Evolutionary conservation across 2,888 invertebrate species (phyloP).

Genomic region (Eilema griseolum): DNA sequence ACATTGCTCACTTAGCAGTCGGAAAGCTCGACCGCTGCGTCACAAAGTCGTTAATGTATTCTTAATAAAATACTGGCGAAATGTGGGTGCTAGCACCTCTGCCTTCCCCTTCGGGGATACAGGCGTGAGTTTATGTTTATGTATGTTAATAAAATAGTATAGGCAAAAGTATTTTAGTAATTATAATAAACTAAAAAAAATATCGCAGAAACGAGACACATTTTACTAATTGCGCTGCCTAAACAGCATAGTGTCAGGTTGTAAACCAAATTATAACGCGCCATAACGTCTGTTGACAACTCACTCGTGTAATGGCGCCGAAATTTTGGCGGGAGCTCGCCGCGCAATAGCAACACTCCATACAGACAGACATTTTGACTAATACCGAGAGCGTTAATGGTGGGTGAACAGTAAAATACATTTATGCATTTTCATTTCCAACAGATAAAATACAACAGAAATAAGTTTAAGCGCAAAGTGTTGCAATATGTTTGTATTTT

Average conservation of each 20-base stretch:
- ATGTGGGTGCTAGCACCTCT: too few relatives aligned
- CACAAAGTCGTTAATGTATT: too few relatives aligned
- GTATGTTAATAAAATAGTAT: too few relatives aligned
- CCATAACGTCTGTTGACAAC: conserved; percentile 82
- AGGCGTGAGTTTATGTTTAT: too few relatives aligned
- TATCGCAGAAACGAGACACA: conserved; percentile 22
- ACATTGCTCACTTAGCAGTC: too few relatives aligned
- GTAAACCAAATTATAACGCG: conserved; percentile 86
- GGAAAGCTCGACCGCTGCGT: too few relatives aligned
- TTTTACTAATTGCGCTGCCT: conserved; percentile 71
- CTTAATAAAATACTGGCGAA: too few relatives aligned
- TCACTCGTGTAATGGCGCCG: conserved; percentile 84
- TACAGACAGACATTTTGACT: conserved; percentile 70
- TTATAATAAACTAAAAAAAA: neutral
- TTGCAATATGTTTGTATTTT: neutral
- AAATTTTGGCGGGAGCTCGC: conserved; percentile 76
- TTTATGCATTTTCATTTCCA: conserved; percentile 70
- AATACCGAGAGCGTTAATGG: conserved; percentile 74
- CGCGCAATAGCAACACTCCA: conserved; percentile 60
- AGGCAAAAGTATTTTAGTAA: too few relatives aligned
- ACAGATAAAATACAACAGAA: conserved; percentile 29
- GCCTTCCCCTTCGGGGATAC: too few relatives aligned
- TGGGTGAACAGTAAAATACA: conserved; percentile 78
- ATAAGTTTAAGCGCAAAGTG: conserved; percentile 8
- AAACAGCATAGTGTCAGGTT: conserved; percentile 77